A percentile compares a stretch with the other conserved stretches of the same genome.
Evolutionary conservation across 2,113 vertebrate species (phyloP).

Genomic region (Muntiacus reevesi): DNA sequence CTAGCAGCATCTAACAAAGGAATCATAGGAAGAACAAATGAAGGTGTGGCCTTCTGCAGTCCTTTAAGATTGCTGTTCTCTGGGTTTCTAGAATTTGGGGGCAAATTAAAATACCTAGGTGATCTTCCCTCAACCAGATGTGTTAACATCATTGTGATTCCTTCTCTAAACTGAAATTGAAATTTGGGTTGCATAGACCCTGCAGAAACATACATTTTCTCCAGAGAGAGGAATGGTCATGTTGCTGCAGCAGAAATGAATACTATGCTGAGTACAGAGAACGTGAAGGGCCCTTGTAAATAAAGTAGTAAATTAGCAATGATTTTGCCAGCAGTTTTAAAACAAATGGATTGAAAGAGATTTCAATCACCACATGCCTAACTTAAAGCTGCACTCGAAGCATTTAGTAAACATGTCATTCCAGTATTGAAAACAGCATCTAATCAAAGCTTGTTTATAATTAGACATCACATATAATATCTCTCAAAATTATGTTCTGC

Average conservation of each 20-base stretch:
- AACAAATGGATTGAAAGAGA: conserved; percentile 69
- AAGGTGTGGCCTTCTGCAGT: background rate
- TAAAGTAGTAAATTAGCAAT: conserved; percentile 70
- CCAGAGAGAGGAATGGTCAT: conserved; percentile 2
- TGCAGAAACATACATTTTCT: conserved; percentile 14
- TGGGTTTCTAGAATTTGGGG: conserved; percentile 4
- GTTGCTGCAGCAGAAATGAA: conserved; percentile 46
- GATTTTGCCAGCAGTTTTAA: conserved; percentile 71
- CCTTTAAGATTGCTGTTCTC: background rate
- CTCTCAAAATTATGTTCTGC: conserved; percentile 61
- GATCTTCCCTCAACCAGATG: background rate
- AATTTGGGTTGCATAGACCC: conserved; percentile 1
- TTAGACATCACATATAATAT: conserved; percentile 72
- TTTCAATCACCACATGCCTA: conserved; percentile 61
- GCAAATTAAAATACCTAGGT: background rate
- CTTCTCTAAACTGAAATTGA: conserved; percentile 34
- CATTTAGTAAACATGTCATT: conserved; percentile 72
- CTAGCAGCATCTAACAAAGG: background rate
- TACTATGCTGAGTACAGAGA: conserved; percentile 45
- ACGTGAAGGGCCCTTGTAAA: conserved; percentile 62
- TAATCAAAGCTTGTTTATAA: conserved; percentile 72
- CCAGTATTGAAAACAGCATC: conserved; percentile 65
- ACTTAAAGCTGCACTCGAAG: conserved; percentile 65
- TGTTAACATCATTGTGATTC: background rate
- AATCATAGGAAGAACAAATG: background rate